A percentile compares a stretch with the other conserved stretches of the same genome.
These are phyloP conservation scores for Papilio aristodemus DNA, from an alignment of 1,140 invertebrate genomes.

Conservation along the genomic window DNA sequence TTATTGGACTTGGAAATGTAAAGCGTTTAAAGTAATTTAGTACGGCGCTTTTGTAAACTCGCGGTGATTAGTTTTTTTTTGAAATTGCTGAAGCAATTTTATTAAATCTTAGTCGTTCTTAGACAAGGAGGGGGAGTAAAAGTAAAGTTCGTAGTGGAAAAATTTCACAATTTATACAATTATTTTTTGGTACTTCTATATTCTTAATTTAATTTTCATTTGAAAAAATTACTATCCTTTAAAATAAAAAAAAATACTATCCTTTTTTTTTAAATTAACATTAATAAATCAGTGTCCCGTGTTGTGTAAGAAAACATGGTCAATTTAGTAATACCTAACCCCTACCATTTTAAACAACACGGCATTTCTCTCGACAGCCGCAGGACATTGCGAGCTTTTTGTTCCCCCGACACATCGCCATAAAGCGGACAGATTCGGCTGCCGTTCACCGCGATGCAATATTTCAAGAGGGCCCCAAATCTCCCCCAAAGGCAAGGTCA, in stretches of 20 bases:
- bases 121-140: no score
- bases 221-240: no score
- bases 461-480: conserved; percentile 39
- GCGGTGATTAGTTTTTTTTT: not conserved
- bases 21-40: not conserved
- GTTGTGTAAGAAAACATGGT: no score
- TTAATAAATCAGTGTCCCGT: no score
- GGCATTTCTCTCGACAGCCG: not conserved
- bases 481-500: conserved; percentile 40
- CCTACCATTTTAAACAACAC: conserved; percentile 2
- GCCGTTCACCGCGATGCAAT: conserved; percentile 38
- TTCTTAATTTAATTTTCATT: no score
- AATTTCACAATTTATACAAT: no score
- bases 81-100: not conserved
- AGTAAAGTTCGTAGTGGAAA: no score
- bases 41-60: not conserved
- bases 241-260: no score
- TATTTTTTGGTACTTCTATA: no score
- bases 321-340: conserved; percentile 5
- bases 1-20: conserved; percentile 4
- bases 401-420: not conserved
- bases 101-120: not conserved
- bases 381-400: not conserved
- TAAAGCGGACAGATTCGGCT: not conserved
- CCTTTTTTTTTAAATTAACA: no score